Percentiles rank a stretch among this genome's conserved stretches.
These are phyloP conservation scores for Pseudococcus viburni DNA, from an alignment of 2,888 invertebrate genomes.

Conservation along the genomic window DNA sequence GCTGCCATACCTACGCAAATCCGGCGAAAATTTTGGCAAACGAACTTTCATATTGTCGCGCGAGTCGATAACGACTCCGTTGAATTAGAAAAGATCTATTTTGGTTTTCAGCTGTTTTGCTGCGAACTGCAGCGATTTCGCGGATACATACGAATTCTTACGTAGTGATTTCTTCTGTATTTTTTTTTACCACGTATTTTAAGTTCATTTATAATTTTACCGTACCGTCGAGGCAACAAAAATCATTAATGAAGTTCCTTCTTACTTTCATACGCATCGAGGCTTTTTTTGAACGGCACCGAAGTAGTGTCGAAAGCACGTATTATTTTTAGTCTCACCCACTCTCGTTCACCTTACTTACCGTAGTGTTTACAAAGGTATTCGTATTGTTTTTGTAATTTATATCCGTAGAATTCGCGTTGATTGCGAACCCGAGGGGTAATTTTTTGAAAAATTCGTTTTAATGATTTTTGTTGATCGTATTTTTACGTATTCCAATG, in stretches of 20 bases:
- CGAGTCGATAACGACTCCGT: slow-evolving; percentile 28
- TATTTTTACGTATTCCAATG: slow-evolving; percentile 41
- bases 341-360: not conserved
- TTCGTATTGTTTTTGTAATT: not conserved
- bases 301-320: not conserved
- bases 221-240: not conserved
- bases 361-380: not conserved
- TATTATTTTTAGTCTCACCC: slow-evolving; percentile 9
- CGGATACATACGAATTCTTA: not conserved
- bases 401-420: not conserved
- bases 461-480: slow-evolving; percentile 47
- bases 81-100: slow-evolving; percentile 33
- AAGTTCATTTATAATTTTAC: not conserved
- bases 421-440: not conserved
- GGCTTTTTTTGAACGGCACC: not conserved
- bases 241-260: slow-evolving; percentile 47
- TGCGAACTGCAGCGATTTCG: not conserved
- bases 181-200: slow-evolving; percentile 29
- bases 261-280: not conserved
- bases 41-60: not conserved
- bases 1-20: not conserved
- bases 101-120: not conserved
- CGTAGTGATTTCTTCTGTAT: not conserved
- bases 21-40: not conserved
- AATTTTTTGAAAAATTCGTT: not conserved